Base-by-base conservation (phyloP, 2,888 invertebrate genomes). In the Daptonema setosum region DNA sequence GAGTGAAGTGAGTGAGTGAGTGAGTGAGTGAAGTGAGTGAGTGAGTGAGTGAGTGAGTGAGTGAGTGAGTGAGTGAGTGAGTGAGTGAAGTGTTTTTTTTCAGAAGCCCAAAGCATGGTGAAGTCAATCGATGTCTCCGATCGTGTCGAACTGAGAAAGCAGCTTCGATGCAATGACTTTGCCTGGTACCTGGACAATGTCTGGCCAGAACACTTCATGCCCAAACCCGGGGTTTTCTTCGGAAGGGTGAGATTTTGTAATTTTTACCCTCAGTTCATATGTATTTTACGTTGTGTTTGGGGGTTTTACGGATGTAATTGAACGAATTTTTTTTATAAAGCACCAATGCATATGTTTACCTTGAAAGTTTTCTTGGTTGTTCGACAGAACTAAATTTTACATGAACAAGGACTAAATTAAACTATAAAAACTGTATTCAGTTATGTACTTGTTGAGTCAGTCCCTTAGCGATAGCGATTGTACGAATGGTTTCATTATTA, bases 191-290 rank as follows among this genome's bases (percentile, higher is more conserved):
- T 97, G 63, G 81, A 85, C 56, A 85, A 85, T 66, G 80, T 97
- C 28, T 97, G 93, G 87, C 90, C 90, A 0, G 85, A 91, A 68
- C 84, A 95, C 69, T 95, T 91, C 71, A 84, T 95, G 66, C 95
- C 95, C 0, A 82, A 80, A 29, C 78, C 82, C 1, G 81, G 83
- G 63, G 78, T 85, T 61, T 86, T 87, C 75, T 87, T 95, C 69
- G 95, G 93, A 41, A 81, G 83, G 74, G 87, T 88, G 62, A 68
- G n/a, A n/a, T n/a, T n/a, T n/a, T n/a, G n/a, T n/a, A n/a, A n/a
- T n/a, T n/a, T n/a, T n/a, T n/a, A n/a, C n/a, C n/a, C n/a, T n/a
- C n/a, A n/a, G n/a, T n/a, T n/a, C n/a, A n/a, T n/a, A n/a, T n/a
- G n/a, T n/a, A n/a, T n/a, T n/a, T n/a, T n/a, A n/a, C n/a, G n/a